Evolutionary conservation across 53 echinoderm and acorn worm species (phyloP), one percentile per base, ranked within the genome.

Genomic region (Apostichopus leukothele): DNA sequence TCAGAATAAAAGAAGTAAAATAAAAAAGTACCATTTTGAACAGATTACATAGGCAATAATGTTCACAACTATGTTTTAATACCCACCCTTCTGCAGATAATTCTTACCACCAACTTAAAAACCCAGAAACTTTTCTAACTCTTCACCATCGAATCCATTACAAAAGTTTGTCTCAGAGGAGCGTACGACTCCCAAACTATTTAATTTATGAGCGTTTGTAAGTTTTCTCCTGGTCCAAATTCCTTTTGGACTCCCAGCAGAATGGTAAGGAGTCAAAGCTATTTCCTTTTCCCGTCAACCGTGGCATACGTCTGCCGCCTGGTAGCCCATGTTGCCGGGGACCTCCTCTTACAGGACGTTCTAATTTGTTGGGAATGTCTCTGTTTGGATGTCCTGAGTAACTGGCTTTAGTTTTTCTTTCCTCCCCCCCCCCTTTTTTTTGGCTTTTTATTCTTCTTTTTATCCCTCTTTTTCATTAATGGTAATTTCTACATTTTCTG

Each of bases 201-300:
- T 71, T 71, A 16, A 71, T 81, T 81, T 81, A 81, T 59, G 81
- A 54, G 54, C 55, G 55, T 21, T 50, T 71, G 81, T 14, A 10
- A 59, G 20, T 50, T 55, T 10, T 59, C 51, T 59, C 20, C 81
- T 55, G 81, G 54, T 81, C 59, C 55, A 81, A 81, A 81, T 81
- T 81, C 81, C 22, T 54, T 54, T 59, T 81, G 6, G 22, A 21
- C 54, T 81, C 81, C 81, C 81, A 55, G 25, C 60, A 81, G 81
- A 81, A 50, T 18, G 81, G 6, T 11, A 81, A 59, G 81, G 81
- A 81, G 81, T 81, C 81, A 81, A 81, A 81, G 60, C 81, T 19
- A 81, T 81, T 81, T 81, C 81, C 81, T 81, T 59, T 81, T 81
- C 22, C 81, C 9, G 20, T 81, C 81, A 81, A 54, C 54, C 81